These are phyloP conservation scores for Drosophila nannoptera DNA, from an alignment of 1,140 invertebrate species.

Conservation along the genomic window DNA sequence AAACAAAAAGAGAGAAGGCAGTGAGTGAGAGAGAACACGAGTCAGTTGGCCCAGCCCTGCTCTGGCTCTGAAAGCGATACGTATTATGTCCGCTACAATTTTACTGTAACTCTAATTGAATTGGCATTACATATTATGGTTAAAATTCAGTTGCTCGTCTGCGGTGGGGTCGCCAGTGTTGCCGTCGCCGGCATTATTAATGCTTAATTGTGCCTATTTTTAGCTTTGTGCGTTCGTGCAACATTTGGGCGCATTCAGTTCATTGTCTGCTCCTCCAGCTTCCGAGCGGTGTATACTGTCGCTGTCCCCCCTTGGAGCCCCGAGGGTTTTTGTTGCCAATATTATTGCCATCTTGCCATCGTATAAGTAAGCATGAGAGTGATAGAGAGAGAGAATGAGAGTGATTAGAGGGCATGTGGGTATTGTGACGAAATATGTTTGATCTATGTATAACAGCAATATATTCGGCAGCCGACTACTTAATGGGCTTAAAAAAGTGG, in stretches of 20 bases:
- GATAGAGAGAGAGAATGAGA: not conserved
- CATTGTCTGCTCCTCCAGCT: conserved; percentile 22
- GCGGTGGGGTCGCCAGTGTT: conserved; percentile 9
- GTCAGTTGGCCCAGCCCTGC: conserved; percentile 9
- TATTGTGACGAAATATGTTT: conserved; percentile 13
- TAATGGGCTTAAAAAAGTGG: too few species aligned
- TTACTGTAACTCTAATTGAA: conserved; percentile 68
- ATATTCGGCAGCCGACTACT: too few species aligned
- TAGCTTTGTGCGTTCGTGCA: conserved; percentile 60
- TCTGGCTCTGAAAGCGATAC: conserved; percentile 48
- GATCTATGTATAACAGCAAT: too few species aligned
- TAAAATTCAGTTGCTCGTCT: conserved; percentile 19
- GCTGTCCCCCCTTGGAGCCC: conserved; percentile 31
- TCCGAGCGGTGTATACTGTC: not conserved
- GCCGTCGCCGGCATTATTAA: conserved; percentile 61
- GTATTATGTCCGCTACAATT: conserved; percentile 14
- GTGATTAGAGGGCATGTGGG: conserved; percentile 8
- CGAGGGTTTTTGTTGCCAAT: conserved; percentile 25
- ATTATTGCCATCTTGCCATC: conserved; percentile 39
- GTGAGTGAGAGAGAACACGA: not conserved
- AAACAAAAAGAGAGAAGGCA: not conserved
- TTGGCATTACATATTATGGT: conserved; percentile 51
- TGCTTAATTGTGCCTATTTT: conserved; percentile 75
- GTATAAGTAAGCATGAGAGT: conserved; percentile 7
- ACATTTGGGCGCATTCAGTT: conserved; percentile 42